phyloP scores from a whole-genome alignment of 2,888 invertebrate genomes.

The Lasius fuliginosus region DNA sequence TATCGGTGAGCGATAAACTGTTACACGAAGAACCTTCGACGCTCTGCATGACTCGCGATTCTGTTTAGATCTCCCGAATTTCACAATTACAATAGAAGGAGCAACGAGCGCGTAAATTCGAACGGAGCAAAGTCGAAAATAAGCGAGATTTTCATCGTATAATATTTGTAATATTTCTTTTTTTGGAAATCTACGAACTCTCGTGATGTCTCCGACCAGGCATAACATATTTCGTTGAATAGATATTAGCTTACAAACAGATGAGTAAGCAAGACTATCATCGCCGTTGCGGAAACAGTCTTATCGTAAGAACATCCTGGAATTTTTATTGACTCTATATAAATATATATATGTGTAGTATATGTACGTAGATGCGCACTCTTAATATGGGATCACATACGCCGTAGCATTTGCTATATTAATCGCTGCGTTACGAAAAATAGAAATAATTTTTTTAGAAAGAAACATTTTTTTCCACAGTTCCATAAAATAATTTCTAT shows the following conservation, averaged over 20 bases:
- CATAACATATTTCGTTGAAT: slow-evolving; percentile 10
- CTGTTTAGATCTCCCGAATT: slow-evolving; percentile 7
- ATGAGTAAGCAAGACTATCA: slow-evolving; percentile 64
- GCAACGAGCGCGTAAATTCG: slow-evolving; percentile 1
- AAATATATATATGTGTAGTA: not conserved
- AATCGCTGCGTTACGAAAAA: not conserved
- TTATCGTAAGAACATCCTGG: slow-evolving; percentile 72
- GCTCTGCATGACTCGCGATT: not conserved
- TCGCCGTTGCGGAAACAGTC: slow-evolving; percentile 67
- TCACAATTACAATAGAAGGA: not conserved
- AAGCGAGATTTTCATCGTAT: not conserved
- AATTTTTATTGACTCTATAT: slow-evolving; percentile 60
- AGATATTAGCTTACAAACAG: slow-evolving; percentile 25
- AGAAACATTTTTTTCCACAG: not conserved
- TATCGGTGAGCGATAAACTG: not conserved
- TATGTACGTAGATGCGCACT: not conserved
- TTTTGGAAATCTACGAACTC: not conserved
- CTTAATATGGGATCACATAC: not conserved
- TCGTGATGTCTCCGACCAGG: not conserved
- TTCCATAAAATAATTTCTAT: not conserved
- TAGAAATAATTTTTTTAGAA: not conserved
- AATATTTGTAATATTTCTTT: not conserved
- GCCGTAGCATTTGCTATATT: not conserved
- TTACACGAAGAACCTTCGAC: not conserved
- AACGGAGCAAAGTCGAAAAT: not conserved